phyloP scores from a whole-genome alignment of 2,113 vertebrate genomes.

The Lamprologus tigripictilis region DNA sequence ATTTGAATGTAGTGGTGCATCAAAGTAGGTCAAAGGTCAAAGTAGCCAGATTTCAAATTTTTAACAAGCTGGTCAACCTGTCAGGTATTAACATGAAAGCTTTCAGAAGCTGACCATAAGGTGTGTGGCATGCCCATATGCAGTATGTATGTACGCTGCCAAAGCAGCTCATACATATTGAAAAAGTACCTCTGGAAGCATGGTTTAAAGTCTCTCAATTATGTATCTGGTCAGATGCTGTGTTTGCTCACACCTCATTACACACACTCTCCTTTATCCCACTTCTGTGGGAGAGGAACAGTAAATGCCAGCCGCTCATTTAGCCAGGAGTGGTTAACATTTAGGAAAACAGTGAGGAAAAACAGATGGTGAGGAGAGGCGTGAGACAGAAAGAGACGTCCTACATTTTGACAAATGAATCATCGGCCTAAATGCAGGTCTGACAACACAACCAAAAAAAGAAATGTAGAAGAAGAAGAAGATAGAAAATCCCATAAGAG shows the following conservation, averaged over 20 bases:
- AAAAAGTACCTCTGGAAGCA: slow-evolving; percentile 49
- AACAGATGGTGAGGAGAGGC: slow-evolving; percentile 15
- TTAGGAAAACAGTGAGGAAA: slow-evolving; percentile 8
- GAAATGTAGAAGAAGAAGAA: not conserved
- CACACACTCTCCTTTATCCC: slow-evolving; percentile 33
- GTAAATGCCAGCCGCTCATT: slow-evolving; percentile 43
- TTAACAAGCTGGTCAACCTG: not conserved
- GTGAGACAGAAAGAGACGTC: slow-evolving; percentile 1
- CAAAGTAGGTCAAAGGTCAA: not conserved
- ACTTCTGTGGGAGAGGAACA: slow-evolving; percentile 8
- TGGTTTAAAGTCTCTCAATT: slow-evolving; percentile 64
- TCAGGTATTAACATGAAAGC: not conserved
- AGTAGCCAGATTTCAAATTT: not conserved
- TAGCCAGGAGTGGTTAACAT: slow-evolving; percentile 57
- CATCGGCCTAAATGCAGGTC: slow-evolving; percentile 38
- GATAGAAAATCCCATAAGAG: not conserved
- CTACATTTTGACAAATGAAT: slow-evolving; percentile 48
- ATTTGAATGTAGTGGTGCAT: not conserved
- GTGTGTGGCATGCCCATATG: not conserved
- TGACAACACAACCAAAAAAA: not conserved
- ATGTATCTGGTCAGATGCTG: slow-evolving; percentile 59
- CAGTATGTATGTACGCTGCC: not conserved
- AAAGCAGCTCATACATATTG: slow-evolving; percentile 53
- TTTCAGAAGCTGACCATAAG: slow-evolving; percentile 1
- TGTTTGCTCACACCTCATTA: slow-evolving; percentile 60